phyloP scores from a whole-genome alignment of 2,888 invertebrate species.

The Caenorhabditis becei region DNA sequence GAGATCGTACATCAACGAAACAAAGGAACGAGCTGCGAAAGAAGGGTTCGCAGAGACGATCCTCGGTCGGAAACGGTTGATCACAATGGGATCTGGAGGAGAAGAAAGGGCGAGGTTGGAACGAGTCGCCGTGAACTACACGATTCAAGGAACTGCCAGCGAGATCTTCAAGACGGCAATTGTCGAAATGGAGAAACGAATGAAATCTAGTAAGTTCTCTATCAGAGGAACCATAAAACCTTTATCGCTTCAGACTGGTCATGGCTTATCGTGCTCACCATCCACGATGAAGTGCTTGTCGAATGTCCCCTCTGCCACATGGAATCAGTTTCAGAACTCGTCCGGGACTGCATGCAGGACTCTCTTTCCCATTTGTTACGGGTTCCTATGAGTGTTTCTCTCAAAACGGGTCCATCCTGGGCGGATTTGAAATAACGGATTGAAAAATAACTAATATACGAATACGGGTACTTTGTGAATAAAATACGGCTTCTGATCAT shows the following conservation, averaged over 20 bases:
- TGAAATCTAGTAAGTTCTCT: slow-evolving; percentile 84
- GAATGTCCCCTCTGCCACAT: slow-evolving; percentile 87
- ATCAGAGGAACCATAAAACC: too few relatives aligned
- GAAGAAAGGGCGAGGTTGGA: slow-evolving; percentile 88
- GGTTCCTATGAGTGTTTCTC: slow-evolving; percentile 66
- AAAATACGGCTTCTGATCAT: too few relatives aligned
- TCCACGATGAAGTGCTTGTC: slow-evolving; percentile 97
- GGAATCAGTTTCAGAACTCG: slow-evolving; percentile 71
- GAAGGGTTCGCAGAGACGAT: slow-evolving; percentile 92
- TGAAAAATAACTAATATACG: neutral
- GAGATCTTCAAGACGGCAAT: slow-evolving; percentile 95
- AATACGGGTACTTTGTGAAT: neutral
- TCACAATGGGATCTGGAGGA: neutral
- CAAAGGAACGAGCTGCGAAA: slow-evolving; percentile 84
- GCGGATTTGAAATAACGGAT: slow-evolving; percentile 44
- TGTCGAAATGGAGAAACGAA: slow-evolving; percentile 88
- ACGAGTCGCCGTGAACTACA: slow-evolving; percentile 96
- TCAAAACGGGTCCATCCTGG: slow-evolving; percentile 65
- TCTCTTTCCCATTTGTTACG: slow-evolving; percentile 54
- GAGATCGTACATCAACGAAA: slow-evolving; percentile 85
- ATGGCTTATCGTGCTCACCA: slow-evolving; percentile 88
- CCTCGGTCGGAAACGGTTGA: slow-evolving; percentile 55
- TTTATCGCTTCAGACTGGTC: slow-evolving; percentile 55
- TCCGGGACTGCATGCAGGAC: slow-evolving; percentile 63
- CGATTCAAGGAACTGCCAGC: slow-evolving; percentile 93